phyloP scores from a whole-genome alignment of 2,113 vertebrate genomes.

The Platycercus adscitus region DNA sequence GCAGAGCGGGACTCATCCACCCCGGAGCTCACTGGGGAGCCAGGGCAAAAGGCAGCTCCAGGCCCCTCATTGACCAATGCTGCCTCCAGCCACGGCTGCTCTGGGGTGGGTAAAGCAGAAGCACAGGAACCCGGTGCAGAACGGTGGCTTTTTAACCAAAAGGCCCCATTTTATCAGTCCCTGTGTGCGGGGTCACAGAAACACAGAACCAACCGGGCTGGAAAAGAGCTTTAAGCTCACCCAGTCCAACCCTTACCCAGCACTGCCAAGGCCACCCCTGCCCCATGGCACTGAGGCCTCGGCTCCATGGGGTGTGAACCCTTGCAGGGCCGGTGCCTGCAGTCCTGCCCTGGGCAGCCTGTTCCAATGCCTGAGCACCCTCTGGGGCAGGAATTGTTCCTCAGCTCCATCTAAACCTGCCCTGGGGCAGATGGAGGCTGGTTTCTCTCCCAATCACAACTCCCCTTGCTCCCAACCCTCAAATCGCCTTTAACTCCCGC shows the following conservation, averaged over 20 bases:
- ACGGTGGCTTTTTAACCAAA: not conserved
- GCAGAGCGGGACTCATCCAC: fast-evolving
- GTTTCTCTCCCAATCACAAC: not conserved
- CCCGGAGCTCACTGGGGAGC: fast-evolving
- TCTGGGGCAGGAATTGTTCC: not conserved
- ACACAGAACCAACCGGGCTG: not conserved
- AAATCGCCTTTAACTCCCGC: not conserved
- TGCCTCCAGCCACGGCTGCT: fast-evolving
- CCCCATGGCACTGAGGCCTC: not conserved
- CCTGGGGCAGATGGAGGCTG: not conserved
- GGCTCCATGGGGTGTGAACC: not conserved
- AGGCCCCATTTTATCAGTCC: not conserved
- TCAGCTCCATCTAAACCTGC: not conserved
- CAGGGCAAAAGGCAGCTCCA: fast-evolving
- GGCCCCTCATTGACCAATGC: fast-evolving
- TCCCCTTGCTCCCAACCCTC: not conserved
- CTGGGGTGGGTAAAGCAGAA: not conserved
- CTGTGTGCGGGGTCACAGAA: not conserved
- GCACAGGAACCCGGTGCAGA: not conserved
- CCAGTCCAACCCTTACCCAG: not conserved
- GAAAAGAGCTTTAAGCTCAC: not conserved
- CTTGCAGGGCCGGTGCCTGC: not conserved
- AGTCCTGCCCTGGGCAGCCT: not conserved
- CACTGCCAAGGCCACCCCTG: too few species aligned
- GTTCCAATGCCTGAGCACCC: not conserved